Evolutionary conservation across 1,140 invertebrate species (phyloP).

Genomic region (Drosophila baimaii): DNA sequence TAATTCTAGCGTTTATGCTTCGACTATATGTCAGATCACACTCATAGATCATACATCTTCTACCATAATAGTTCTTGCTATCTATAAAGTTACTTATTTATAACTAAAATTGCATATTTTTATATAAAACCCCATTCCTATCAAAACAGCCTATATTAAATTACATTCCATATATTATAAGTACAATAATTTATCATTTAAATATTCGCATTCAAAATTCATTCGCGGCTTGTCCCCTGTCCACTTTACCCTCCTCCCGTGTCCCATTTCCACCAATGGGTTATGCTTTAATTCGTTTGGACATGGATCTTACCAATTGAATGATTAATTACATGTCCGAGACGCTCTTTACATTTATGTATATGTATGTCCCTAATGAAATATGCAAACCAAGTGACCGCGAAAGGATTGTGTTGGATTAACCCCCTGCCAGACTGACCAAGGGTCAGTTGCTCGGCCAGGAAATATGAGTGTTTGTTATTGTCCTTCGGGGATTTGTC

Average conservation of each 20-base stretch:
- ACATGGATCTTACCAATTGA: slow-evolving; percentile 71
- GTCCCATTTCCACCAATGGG: slow-evolving; percentile 20
- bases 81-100: no score
- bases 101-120: no score
- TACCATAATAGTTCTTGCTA: no score
- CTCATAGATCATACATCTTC: no score
- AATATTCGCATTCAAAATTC: slow-evolving; percentile 29
- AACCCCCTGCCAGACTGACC: slow-evolving; percentile 64
- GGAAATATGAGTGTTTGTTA: slow-evolving; percentile 75
- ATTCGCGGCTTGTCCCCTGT: slow-evolving; percentile 54
- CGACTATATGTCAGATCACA: no score
- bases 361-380: slow-evolving; percentile 42
- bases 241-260: slow-evolving; percentile 47
- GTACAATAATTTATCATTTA: slow-evolving; percentile 23
- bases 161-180: neutral
- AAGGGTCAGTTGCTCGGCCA: slow-evolving; percentile 48
- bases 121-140: no score
- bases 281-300: slow-evolving; percentile 58
- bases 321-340: slow-evolving; percentile 71
- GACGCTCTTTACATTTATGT: neutral
- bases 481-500: slow-evolving; percentile 59
- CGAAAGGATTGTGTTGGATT: slow-evolving; percentile 54
- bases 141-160: neutral
- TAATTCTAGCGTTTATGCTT: no score
- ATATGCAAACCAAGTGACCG: slow-evolving; percentile 57